A percentile compares a stretch with the other conserved stretches of the same genome.
Conservation (phyloP, 37 sponge, comb jelly and placozoan species). For the Halichondria panicea region DNA sequence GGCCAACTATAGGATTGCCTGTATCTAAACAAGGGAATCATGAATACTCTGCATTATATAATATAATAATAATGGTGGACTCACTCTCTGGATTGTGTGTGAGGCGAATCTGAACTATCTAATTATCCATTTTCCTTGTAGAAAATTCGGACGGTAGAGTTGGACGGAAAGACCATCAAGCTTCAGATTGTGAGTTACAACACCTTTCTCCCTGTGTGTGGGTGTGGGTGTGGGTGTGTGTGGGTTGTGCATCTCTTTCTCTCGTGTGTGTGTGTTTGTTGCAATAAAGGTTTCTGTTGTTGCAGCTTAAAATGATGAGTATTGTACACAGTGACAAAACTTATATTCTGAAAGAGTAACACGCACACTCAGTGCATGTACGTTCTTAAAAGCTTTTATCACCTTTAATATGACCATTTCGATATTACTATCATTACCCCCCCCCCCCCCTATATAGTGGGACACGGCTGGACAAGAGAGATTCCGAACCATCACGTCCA, state of each 20-base stretch:
- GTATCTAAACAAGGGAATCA: too few species aligned
- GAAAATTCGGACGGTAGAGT: constrained; percentile 97
- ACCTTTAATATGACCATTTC: neutral
- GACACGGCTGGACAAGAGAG: constrained; percentile 99
- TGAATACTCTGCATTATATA: too few species aligned
- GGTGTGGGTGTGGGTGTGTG: neutral
- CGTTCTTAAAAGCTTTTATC: too few species aligned
- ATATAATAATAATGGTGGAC: neutral
- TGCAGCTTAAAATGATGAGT: too few species aligned
- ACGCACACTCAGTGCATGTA: too few species aligned
- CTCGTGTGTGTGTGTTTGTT: neutral
- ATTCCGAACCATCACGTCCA: constrained; percentile 96
- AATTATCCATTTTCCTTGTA: constrained; percentile 14
- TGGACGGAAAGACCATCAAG: constrained; percentile 97
- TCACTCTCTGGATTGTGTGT: neutral
- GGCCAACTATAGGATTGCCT: too few species aligned
- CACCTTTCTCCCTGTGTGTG: neutral
- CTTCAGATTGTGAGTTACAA: constrained; percentile 88
- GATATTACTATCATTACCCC: neutral
- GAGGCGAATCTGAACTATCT: neutral
- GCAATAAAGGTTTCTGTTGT: neutral
- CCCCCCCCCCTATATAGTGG: constrained; percentile 62
- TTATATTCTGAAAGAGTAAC: too few species aligned
- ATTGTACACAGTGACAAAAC: too few species aligned
- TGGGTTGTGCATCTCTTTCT: neutral